Conservation (phyloP, 2,113 vertebrate species). For the Passer domesticus region DNA sequence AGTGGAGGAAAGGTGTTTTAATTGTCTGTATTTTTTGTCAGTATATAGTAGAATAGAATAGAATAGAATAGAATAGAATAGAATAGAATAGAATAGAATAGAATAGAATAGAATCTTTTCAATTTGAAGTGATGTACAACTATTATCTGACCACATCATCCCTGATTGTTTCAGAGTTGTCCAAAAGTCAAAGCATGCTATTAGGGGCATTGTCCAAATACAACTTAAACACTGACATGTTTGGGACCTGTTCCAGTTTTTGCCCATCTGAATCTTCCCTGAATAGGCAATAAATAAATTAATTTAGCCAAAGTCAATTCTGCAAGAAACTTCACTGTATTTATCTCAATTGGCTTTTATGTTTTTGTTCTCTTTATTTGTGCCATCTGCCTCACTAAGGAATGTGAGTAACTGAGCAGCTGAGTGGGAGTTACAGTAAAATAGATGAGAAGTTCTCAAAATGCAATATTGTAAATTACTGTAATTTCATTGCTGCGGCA, state of each 20-base stretch:
- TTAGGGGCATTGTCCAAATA: neutral
- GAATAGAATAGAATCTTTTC: neutral
- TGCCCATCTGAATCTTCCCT: neutral
- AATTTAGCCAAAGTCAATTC: neutral
- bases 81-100: neutral
- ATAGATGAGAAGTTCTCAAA: neutral
- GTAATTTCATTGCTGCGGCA: neutral
- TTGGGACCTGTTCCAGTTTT: neutral
- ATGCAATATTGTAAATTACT: neutral
- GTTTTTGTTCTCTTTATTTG: neutral
- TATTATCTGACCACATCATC: neutral
- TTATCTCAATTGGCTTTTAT: neutral
- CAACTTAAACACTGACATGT: neutral
- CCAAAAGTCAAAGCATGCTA: neutral
- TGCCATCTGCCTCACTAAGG: neutral
- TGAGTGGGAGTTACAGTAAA: neutral
- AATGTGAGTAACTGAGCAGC: neutral
- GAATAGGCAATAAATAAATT: neutral
- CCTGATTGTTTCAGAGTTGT: neutral
- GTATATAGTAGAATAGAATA: neutral
- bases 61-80: neutral
- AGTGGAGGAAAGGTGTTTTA: neutral
- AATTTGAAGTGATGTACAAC: neutral
- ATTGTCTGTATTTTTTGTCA: neutral
- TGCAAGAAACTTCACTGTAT: neutral